Conservation (phyloP, 2,888 invertebrate genomes). For the Nymphalis urticae region DNA sequence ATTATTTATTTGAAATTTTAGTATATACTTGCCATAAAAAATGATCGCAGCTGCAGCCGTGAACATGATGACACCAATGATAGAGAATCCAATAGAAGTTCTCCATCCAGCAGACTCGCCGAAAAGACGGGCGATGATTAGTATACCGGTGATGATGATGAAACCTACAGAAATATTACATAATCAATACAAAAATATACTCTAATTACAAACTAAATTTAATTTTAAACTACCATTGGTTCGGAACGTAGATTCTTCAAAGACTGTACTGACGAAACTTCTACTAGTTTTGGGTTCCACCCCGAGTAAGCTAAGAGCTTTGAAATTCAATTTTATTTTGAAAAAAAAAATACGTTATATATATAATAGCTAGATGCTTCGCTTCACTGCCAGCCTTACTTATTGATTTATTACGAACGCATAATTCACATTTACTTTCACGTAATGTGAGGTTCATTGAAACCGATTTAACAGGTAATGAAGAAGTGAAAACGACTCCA, state of each 20-base stretch:
- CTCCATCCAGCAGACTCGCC: conserved; percentile 84
- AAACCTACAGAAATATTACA: conserved; percentile 67
- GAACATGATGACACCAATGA: conserved; percentile 83
- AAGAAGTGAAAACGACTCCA: conserved; percentile 53
- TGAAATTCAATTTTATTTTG: too few species aligned
- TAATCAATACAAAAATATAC: neutral
- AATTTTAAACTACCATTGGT: too few species aligned
- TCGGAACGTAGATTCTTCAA: too few species aligned
- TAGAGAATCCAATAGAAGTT: conserved; percentile 83
- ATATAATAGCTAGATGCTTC: neutral
- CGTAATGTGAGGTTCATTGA: conserved; percentile 55
- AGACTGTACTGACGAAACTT: neutral
- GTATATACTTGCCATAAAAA: conserved; percentile 70
- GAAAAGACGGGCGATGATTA: conserved; percentile 82
- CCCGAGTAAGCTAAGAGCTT: too few species aligned
- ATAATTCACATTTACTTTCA: conserved; percentile 45
- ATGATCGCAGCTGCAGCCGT: conserved; percentile 84
- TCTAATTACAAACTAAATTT: neutral
- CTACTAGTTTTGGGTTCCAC: neutral
- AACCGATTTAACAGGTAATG: conserved; percentile 60
- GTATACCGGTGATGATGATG: conserved; percentile 83
- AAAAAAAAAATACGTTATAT: neutral
- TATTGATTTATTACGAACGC: conserved; percentile 11
- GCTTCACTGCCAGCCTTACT: conserved; percentile 1
- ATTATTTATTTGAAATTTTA: neutral